phyloP scores from a whole-genome alignment of 2,888 invertebrate species.

The Ecliptopera silaceata region DNA sequence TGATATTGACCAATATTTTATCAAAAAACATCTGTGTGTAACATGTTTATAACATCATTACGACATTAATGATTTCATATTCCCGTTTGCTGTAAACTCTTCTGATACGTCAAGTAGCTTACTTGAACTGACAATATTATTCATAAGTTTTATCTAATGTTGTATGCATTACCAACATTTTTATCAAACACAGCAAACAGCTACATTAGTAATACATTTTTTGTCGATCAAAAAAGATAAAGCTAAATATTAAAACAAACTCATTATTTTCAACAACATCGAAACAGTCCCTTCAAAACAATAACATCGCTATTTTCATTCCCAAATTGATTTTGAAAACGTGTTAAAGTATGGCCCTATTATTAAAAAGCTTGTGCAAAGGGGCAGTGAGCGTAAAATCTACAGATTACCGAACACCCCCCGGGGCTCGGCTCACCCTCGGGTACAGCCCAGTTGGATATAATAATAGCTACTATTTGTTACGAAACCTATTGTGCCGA shows the following conservation, averaged over 20 bases:
- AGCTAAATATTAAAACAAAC: not conserved
- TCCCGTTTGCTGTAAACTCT: no score
- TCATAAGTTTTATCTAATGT: no score
- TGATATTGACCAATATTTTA: constrained; percentile 26
- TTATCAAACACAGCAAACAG: no score
- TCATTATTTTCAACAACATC: constrained; percentile 28
- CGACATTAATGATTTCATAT: constrained; percentile 5
- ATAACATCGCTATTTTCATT: constrained; percentile 38
- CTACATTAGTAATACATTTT: not conserved
- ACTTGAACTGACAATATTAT: no score
- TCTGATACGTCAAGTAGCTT: no score
- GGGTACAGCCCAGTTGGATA: constrained; percentile 58
- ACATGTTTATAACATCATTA: constrained; percentile 23
- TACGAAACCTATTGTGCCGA: constrained; percentile 72
- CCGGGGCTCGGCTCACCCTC: constrained; percentile 50
- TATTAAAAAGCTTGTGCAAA: constrained; percentile 72
- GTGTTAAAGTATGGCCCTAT: constrained; percentile 70
- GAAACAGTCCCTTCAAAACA: constrained; percentile 38
- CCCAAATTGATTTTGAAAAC: constrained; percentile 58
- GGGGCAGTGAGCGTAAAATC: constrained; percentile 78
- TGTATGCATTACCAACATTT: no score
- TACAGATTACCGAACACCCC: constrained; percentile 78
- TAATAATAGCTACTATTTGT: constrained; percentile 72
- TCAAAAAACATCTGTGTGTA: constrained; percentile 23
- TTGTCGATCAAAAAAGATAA: not conserved